Evolutionary conservation across 2,888 invertebrate genomes (phyloP).

Genomic region (Lasiommata megera): DNA sequence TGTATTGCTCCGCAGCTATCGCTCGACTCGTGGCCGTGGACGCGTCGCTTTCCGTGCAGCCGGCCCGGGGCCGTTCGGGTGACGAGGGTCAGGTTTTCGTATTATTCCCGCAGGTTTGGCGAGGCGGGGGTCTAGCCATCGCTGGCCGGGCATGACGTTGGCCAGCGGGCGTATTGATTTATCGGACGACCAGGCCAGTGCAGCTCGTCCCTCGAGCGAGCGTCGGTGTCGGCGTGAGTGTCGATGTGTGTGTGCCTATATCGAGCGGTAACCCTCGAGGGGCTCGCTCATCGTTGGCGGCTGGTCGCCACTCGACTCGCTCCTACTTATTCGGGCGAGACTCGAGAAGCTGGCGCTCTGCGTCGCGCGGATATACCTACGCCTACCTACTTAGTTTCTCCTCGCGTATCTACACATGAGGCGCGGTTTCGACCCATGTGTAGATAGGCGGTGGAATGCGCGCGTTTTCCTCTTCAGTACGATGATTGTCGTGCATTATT

Average conservation of each 20-base stretch:
- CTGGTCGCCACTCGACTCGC: slow-evolving; percentile 78
- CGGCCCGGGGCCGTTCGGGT: slow-evolving; percentile 70
- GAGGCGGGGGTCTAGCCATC: slow-evolving; percentile 68
- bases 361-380: slow-evolving; percentile 70
- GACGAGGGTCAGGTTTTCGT: slow-evolving; percentile 71
- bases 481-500: slow-evolving; percentile 70
- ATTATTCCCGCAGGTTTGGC: slow-evolving; percentile 73
- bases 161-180: slow-evolving; percentile 75
- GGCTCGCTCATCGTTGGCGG: slow-evolving; percentile 46
- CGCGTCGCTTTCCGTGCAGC: slow-evolving; percentile 77
- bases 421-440: slow-evolving; percentile 67
- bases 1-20: slow-evolving; percentile 79
- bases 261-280: slow-evolving; percentile 80
- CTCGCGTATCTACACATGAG: slow-evolving; percentile 69
- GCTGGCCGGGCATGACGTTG: slow-evolving; percentile 62
- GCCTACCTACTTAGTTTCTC: slow-evolving; percentile 80
- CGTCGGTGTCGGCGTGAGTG: slow-evolving; percentile 76
- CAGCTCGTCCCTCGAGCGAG: slow-evolving; percentile 71
- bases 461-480: slow-evolving; percentile 65
- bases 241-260: slow-evolving; percentile 66
- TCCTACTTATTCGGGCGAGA: slow-evolving; percentile 79
- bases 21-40: slow-evolving; percentile 73
- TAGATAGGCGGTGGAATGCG: slow-evolving; percentile 63
- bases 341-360: slow-evolving; percentile 73
- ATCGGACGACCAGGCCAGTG: slow-evolving; percentile 75